These are phyloP conservation scores for Maniola jurtina DNA, from an alignment of 1,140 invertebrate species.

Conservation along the genomic window DNA sequence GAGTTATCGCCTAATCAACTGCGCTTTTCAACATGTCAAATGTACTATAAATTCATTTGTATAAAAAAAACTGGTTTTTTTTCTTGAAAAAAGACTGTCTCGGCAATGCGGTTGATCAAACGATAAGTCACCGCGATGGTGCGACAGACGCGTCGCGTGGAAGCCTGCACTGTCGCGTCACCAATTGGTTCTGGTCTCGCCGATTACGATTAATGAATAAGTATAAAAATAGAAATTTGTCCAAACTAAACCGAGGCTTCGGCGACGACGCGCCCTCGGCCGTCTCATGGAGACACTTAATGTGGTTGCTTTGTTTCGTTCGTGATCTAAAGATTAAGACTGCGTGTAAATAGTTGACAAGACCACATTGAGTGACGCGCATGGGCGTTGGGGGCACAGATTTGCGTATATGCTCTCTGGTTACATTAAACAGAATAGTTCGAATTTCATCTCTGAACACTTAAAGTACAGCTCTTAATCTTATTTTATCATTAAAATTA, in stretches of 20 bases:
- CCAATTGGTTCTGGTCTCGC: background rate
- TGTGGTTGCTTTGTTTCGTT: slow-evolving; percentile 26
- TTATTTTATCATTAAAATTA: slow-evolving; percentile 74
- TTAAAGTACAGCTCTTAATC: slow-evolving; percentile 79
- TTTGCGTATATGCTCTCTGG: slow-evolving; percentile 52
- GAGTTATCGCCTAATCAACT: slow-evolving; percentile 42
- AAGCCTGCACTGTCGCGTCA: slow-evolving; percentile 33
- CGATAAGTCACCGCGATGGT: slow-evolving; percentile 37
- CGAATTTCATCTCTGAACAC: slow-evolving; percentile 75
- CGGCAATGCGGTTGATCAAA: slow-evolving; percentile 23
- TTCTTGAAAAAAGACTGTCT: background rate
- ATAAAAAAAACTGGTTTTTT: background rate
- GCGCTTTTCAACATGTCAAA: slow-evolving; percentile 2
- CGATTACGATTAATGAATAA: slow-evolving; percentile 20
- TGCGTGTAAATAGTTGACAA: background rate
- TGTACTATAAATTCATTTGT: background rate
- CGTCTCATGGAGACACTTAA: slow-evolving; percentile 49
- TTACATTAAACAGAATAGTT: slow-evolving; percentile 71
- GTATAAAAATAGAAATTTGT: slow-evolving; percentile 52
- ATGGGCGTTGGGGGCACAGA: slow-evolving; percentile 38
- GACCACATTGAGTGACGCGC: slow-evolving; percentile 28
- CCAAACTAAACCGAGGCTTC: slow-evolving; percentile 40
- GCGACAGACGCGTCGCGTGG: slow-evolving; percentile 35
- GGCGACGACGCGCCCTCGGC: slow-evolving; percentile 40
- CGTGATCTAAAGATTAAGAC: background rate